phyloP scores from a whole-genome alignment of 2,888 invertebrate genomes.

The Athalia rosae region DNA sequence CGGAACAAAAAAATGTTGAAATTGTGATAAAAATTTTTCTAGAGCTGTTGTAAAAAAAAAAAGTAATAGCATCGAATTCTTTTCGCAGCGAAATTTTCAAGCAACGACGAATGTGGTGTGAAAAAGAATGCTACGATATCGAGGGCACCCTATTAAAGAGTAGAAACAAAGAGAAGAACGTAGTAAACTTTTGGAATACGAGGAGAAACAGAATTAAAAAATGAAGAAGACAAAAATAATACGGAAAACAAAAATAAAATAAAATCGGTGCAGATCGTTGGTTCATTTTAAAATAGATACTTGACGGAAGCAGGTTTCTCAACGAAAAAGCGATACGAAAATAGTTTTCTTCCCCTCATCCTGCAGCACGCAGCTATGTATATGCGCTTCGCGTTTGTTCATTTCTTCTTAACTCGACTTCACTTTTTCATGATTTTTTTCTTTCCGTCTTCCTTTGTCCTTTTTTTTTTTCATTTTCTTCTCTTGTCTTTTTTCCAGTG shows the following conservation, averaged over 20 bases:
- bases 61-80: too few species aligned
- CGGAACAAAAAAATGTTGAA: background rate
- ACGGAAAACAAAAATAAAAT: background rate
- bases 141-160: background rate
- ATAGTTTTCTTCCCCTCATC: conserved; percentile 57
- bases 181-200: background rate
- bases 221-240: background rate
- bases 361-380: too few species aligned
- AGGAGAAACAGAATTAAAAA: background rate
- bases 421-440: too few species aligned
- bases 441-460: too few species aligned
- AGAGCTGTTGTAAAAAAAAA: too few species aligned
- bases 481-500: background rate
- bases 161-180: background rate
- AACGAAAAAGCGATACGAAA: conserved; percentile 60
- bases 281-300: conserved; percentile 56
- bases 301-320: conserved; percentile 64
- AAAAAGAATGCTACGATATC: too few species aligned
- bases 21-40: too few species aligned
- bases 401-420: background rate
- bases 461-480: too few species aligned
- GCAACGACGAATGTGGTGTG: too few species aligned
- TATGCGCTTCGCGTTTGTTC: conserved; percentile 44
- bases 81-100: too few species aligned
- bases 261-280: conserved; percentile 48